Percentiles rank a stretch among this genome's conserved stretches.
phyloP scores from a whole-genome alignment of 2,888 invertebrate genomes.

The Autographa gamma region DNA sequence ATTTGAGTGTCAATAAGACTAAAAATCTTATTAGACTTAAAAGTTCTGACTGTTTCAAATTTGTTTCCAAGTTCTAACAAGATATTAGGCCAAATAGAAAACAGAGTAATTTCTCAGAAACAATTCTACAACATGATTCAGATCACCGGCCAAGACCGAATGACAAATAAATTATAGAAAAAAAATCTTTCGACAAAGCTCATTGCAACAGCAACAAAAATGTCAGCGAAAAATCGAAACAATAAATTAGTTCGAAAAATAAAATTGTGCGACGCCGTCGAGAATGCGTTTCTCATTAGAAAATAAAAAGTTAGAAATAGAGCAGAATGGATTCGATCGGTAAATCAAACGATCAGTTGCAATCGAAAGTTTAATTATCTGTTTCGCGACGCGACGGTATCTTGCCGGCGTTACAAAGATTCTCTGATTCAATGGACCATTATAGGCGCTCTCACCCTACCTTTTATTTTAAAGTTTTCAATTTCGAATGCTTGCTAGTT shows the following conservation, averaged over 20 bases:
- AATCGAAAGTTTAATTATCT: conserved; percentile 61
- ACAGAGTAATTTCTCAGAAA: neutral
- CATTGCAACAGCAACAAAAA: conserved; percentile 20
- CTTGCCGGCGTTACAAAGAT: conserved; percentile 58
- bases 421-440: conserved; percentile 63
- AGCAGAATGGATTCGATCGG: conserved; percentile 55
- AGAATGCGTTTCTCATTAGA: conserved; percentile 65
- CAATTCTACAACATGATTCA: neutral
- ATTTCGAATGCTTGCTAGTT: conserved; percentile 21
- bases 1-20: conserved; percentile 28
- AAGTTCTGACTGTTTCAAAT: conserved; percentile 17
- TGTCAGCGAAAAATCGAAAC: conserved; percentile 22
- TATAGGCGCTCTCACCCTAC: conserved; percentile 64
- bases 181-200: conserved; percentile 3
- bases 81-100: conserved; percentile 37
- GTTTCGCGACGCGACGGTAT: conserved; percentile 60
- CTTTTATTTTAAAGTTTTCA: conserved; percentile 33
- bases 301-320: conserved; percentile 66
- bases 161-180: conserved; percentile 3
- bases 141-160: neutral
- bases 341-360: conserved; percentile 67
- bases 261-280: conserved; percentile 39
- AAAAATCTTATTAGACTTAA: conserved; percentile 41
- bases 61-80: conserved; percentile 32
- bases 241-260: conserved; percentile 31